phyloP scores from a whole-genome alignment of 2,113 vertebrate genomes.

The Dasyurus viverrinus region DNA sequence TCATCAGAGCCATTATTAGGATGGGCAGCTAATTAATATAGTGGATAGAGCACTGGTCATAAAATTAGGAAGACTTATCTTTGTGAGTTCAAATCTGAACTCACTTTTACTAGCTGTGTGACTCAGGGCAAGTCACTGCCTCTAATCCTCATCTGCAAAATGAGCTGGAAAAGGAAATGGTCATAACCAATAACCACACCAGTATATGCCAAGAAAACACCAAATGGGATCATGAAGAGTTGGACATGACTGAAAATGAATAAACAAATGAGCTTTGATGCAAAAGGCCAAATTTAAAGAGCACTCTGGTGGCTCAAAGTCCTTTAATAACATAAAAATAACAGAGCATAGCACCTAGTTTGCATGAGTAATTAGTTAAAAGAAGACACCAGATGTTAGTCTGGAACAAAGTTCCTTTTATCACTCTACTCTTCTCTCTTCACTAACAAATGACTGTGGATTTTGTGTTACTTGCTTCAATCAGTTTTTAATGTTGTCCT shows the following conservation, averaged over 20 bases:
- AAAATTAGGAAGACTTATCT: neutral
- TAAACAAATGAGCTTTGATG: neutral
- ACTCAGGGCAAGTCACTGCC: too few species aligned
- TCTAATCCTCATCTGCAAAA: too few species aligned
- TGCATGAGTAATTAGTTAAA: neutral
- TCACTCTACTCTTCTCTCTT: neutral
- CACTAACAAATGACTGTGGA: neutral
- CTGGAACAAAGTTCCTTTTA: neutral
- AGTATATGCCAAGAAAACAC: too few species aligned
- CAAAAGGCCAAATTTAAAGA: neutral
- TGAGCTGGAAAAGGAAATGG: too few species aligned
- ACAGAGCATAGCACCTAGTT: neutral
- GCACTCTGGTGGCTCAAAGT: neutral
- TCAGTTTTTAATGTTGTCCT: neutral
- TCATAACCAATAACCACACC: too few species aligned
- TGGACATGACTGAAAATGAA: too few species aligned
- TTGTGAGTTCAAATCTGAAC: too few species aligned
- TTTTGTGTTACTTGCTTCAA: neutral
- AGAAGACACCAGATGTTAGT: neutral
- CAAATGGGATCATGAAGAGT: too few species aligned
- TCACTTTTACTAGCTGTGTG: too few species aligned
- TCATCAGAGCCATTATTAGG: neutral
- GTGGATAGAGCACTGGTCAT: neutral
- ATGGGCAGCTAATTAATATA: neutral
- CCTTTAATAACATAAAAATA: neutral